Conservation (phyloP, 2,888 invertebrate genomes). For the Eudemis profundana region DNA sequence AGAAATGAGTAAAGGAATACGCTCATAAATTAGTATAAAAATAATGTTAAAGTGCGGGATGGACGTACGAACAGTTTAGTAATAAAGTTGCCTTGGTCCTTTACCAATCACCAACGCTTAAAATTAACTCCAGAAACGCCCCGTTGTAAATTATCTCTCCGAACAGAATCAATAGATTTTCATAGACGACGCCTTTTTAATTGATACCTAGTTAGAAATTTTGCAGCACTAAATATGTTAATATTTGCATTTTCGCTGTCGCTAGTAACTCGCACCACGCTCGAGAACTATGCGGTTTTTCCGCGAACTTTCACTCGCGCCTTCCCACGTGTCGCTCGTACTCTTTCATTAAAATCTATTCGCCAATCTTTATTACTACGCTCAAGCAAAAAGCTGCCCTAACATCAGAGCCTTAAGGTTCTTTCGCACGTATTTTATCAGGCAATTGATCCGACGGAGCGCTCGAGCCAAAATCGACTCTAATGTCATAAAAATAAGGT, state of each 20-base stretch:
- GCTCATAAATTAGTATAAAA: no score
- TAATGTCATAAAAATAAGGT: constrained; percentile 6
- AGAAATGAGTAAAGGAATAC: no score
- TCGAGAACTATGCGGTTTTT: constrained; percentile 56
- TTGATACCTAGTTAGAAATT: no score
- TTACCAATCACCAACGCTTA: no score
- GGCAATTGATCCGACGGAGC: not conserved
- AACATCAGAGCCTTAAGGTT: not conserved
- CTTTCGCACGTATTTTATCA: not conserved
- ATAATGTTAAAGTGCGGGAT: no score
- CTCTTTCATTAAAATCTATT: constrained; percentile 46
- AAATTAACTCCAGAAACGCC: no score
- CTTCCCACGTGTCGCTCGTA: constrained; percentile 54
- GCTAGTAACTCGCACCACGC: constrained; percentile 45
- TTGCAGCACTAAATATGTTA: no score
- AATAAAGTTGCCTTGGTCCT: no score
- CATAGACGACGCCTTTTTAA: no score
- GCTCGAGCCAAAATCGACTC: constrained; percentile 3
- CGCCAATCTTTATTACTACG: constrained; percentile 21
- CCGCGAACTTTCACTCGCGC: constrained; percentile 63
- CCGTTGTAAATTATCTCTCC: no score
- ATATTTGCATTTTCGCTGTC: constrained; percentile 12
- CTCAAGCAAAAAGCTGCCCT: constrained; percentile 14
- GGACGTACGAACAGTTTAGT: no score
- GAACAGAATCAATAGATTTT: no score